Conservation (phyloP, 1,140 invertebrate species). For the Drosophila littoralis region DNA sequence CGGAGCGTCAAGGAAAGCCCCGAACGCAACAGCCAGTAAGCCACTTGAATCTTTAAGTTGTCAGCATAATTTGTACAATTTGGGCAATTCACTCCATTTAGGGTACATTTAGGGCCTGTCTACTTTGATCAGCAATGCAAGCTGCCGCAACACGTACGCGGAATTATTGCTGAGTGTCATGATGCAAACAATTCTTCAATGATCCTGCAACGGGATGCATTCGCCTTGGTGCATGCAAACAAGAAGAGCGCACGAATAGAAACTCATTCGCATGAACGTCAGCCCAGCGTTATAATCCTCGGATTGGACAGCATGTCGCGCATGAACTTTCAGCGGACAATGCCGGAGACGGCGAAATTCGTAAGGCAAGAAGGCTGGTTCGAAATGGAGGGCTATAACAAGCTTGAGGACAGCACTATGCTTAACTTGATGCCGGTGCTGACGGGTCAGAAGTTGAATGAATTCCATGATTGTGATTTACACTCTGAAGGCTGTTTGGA, state of each 20-base stretch:
- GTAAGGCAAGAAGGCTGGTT: constrained; percentile 41
- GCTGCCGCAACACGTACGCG: constrained; percentile 9
- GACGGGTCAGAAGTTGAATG: neutral
- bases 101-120: neutral
- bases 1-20: neutral
- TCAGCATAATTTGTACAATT: too few relatives aligned
- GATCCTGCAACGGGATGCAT: constrained; percentile 49
- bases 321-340: constrained; percentile 82
- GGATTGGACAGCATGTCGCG: constrained; percentile 57
- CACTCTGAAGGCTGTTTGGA: neutral
- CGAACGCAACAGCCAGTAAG: constrained; percentile 17
- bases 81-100: neutral
- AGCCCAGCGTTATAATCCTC: constrained; percentile 57
- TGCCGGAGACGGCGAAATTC: constrained; percentile 48
- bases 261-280: neutral
- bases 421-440: constrained; percentile 42
- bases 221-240: constrained; percentile 33
- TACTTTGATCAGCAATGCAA: neutral
- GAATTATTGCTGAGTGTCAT: constrained; percentile 45
- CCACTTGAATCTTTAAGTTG: too few relatives aligned
- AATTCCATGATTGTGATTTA: neutral
- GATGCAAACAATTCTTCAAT: neutral
- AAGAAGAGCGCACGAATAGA: neutral
- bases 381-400: constrained; percentile 67
- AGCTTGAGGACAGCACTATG: constrained; percentile 30